phyloP scores from a whole-genome alignment of 92 coral and sea anemone genomes.

The Epizoanthus ramosus region DNA sequence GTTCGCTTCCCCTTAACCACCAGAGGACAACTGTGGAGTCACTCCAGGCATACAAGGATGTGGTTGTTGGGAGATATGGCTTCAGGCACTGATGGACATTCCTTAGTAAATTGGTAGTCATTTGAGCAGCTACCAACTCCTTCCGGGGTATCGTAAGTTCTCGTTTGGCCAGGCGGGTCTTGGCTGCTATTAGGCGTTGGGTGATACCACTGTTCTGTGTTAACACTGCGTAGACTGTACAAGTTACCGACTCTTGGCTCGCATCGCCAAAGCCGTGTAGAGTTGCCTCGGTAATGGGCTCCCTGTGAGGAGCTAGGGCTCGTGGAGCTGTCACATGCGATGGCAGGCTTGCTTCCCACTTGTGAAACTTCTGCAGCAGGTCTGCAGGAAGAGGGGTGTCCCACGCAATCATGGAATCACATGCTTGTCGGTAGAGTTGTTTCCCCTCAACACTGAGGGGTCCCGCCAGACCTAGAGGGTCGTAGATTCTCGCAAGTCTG shows the following conservation, averaged over 20 bases:
- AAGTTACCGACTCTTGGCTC: slow-evolving; percentile 55
- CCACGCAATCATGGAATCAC: slow-evolving; percentile 54
- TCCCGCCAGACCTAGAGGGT: slow-evolving; percentile 54
- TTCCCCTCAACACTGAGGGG: slow-evolving; percentile 57
- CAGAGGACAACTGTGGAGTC: slow-evolving; percentile 30
- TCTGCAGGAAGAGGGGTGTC: slow-evolving; percentile 43
- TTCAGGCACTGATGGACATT: slow-evolving; percentile 15
- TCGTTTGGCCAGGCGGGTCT: slow-evolving; percentile 17
- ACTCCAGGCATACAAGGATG: not conserved
- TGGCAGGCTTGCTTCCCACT: slow-evolving; percentile 50
- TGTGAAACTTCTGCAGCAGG: slow-evolving; percentile 44
- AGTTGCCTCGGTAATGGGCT: slow-evolving; percentile 37
- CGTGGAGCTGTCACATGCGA: slow-evolving; percentile 23
- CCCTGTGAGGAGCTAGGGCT: slow-evolving; percentile 30
- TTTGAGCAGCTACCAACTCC: slow-evolving; percentile 36
- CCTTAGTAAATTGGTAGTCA: slow-evolving; percentile 32
- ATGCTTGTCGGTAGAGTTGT: slow-evolving; percentile 51
- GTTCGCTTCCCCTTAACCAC: slow-evolving; percentile 18
- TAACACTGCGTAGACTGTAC: slow-evolving; percentile 62
- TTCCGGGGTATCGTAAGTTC: slow-evolving; percentile 37
- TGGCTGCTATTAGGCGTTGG: slow-evolving; percentile 52
- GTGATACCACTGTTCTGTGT: slow-evolving; percentile 33
- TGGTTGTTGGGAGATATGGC: not conserved
- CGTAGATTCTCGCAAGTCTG: slow-evolving; percentile 53
- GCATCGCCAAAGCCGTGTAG: slow-evolving; percentile 70